Base-by-base conservation (phyloP, 2,888 invertebrate species). In the Drosophila lutescens region DNA sequence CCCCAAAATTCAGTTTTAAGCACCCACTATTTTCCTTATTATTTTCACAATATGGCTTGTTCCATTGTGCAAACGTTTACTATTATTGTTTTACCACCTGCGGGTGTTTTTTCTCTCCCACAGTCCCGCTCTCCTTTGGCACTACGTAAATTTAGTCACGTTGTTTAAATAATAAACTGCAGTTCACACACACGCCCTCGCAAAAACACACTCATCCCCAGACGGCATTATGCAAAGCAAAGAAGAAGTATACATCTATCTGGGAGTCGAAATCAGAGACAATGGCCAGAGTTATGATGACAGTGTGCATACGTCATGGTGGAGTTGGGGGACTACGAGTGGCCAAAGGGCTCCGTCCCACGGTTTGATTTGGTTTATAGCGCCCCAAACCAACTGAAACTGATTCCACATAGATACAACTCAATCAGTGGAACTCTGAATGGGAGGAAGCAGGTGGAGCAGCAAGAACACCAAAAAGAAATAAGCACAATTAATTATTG, bases 161-260 rank as follows among this genome's bases (percentile, higher is more conserved):
- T 88, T 86, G 76, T 78, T 84, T 88, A 88, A 86, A 88, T 86
- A 88, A 88, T 86, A 83, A 86, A 86, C 77, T 84, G 83, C 86
- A 75, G 55, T 69, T 74, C 57, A 62, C 58, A 59, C 63, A 67
- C 50, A 74, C 55, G 36, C 54, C 63, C 49, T 41, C 44, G 26
- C 53, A 49, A 50, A 63, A 40, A 50, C 23, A 49, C 17, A 60
- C 47, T 50, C 23, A 12, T 40, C 58, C 51, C 43, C 34, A 49
- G 62, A 49, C 40, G 49, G 81, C 86, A 85, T 84, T 85, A 84
- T 82, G 86, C 80, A 75, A 75, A 53, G 56, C 60, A 47, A 61
- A 36, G 71, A 46, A 54, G 60, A 55, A 44, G 58, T 47, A 38
- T 56, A 57, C 8, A 26, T 47, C 15, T 47, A 47, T 72, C 65